Conservation (phyloP, 2,888 invertebrate genomes). For the Oxystoma pomonae region DNA sequence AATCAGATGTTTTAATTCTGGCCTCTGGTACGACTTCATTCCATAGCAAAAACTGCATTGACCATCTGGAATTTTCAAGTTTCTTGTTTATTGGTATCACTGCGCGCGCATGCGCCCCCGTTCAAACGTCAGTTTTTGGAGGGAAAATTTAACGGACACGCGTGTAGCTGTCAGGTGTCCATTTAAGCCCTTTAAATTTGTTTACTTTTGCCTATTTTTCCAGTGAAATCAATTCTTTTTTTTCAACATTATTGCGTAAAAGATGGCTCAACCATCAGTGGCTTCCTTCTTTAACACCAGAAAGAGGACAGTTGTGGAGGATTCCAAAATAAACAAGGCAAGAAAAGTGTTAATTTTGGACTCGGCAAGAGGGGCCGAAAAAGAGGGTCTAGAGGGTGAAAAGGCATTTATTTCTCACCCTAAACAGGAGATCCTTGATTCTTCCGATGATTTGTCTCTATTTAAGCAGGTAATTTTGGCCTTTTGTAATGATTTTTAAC, state of each 20-base stretch:
- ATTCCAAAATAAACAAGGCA: constrained; percentile 49
- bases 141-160: background rate
- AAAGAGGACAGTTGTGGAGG: constrained; percentile 70
- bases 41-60: no score
- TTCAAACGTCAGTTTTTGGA: background rate
- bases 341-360: constrained; percentile 52
- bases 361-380: constrained; percentile 20
- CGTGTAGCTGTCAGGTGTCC: background rate
- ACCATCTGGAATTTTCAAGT: no score
- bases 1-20: no score
- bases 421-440: constrained; percentile 13
- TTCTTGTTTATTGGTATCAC: no score
- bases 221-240: constrained; percentile 36
- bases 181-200: background rate
- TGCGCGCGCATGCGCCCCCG: background rate
- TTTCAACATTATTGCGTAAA: constrained; percentile 20
- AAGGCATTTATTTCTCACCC: constrained; percentile 20
- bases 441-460: constrained; percentile 8
- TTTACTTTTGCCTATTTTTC: constrained; percentile 27
- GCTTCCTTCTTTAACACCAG: constrained; percentile 72
- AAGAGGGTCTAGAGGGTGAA: constrained; percentile 16
- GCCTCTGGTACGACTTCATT: no score
- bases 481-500: background rate
- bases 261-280: constrained; percentile 75
- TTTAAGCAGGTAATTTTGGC: background rate